phyloP scores from a whole-genome alignment of 2,888 invertebrate species.

The Ctena decussata region DNA sequence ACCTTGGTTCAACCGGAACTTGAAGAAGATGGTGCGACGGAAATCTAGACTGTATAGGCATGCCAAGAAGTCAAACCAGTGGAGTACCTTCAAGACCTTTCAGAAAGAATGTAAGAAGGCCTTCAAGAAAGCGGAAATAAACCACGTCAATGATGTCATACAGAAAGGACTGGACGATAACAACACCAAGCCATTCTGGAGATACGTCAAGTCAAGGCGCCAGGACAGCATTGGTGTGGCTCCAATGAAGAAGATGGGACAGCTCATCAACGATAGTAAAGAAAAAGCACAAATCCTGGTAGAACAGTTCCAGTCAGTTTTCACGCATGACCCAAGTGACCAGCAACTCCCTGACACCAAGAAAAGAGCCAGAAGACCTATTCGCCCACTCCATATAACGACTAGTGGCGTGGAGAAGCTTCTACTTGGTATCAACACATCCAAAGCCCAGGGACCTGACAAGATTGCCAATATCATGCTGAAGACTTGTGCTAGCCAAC shows the following conservation, averaged over 20 bases:
- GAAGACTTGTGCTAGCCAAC: too few species aligned
- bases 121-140: conserved; percentile 41
- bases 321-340: too few species aligned
- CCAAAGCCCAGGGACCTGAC: too few species aligned
- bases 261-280: conserved; percentile 36
- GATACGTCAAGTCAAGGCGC: conserved; percentile 51
- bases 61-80: conserved; percentile 37
- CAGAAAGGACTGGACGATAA: conserved; percentile 46
- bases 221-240: conserved; percentile 48
- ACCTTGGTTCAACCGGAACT: conserved; percentile 39
- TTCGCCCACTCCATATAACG: too few species aligned
- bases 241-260: conserved; percentile 50
- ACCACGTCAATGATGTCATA: conserved; percentile 26
- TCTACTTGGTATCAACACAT: too few species aligned
- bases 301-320: too few species aligned
- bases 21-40: conserved; percentile 37
- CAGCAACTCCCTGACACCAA: too few species aligned
- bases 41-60: too few species aligned
- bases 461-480: too few species aligned
- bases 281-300: too few species aligned
- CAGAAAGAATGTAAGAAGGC: conserved; percentile 45
- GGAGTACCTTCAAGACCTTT: conserved; percentile 20
- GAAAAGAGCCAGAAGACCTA: too few species aligned
- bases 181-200: conserved; percentile 60
- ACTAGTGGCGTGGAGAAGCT: too few species aligned